Percentiles rank a stretch among this genome's conserved stretches.
These are phyloP conservation scores for Conus canariensis DNA, from an alignment of 2,888 invertebrate species.

Conservation along the genomic window DNA sequence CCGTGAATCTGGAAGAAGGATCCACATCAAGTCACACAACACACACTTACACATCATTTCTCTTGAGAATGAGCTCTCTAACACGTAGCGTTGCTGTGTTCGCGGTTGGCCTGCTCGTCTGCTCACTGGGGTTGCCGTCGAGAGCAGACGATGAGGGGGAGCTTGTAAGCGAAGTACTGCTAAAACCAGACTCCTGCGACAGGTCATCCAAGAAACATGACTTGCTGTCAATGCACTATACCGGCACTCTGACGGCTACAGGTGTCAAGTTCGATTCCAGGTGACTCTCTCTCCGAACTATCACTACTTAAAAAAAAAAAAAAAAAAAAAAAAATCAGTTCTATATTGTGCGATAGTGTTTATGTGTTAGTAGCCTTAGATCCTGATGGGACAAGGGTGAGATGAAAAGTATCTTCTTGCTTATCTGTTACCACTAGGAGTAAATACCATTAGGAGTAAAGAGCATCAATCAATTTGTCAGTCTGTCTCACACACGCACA, in stretches of 20 bases:
- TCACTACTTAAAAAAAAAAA: too few relatives aligned
- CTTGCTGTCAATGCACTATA: slow-evolving; percentile 15
- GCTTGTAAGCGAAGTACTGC: neutral
- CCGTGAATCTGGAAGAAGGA: neutral
- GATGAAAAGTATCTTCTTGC: too few relatives aligned
- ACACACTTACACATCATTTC: neutral
- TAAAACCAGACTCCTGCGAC: neutral
- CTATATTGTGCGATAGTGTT: too few relatives aligned
- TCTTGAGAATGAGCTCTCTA: neutral
- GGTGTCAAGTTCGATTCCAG: slow-evolving; percentile 21
- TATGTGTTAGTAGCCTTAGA: too few relatives aligned
- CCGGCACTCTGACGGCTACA: slow-evolving; percentile 13
- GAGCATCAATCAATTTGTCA: too few relatives aligned
- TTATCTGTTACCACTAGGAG: too few relatives aligned
- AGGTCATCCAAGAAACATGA: neutral
- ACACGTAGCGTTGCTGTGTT: neutral
- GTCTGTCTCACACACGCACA: too few relatives aligned
- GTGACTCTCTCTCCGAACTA: neutral
- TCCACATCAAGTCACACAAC: neutral
- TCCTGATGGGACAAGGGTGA: too few relatives aligned
- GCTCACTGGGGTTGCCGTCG: neutral
- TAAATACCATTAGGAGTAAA: too few relatives aligned
- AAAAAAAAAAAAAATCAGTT: too few relatives aligned
- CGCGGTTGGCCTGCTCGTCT: neutral
- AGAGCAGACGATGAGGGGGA: slow-evolving; percentile 3